phyloP scores from a whole-genome alignment of 53 echinoderm and acorn worm species.

The Apostichopus leukothele region DNA sequence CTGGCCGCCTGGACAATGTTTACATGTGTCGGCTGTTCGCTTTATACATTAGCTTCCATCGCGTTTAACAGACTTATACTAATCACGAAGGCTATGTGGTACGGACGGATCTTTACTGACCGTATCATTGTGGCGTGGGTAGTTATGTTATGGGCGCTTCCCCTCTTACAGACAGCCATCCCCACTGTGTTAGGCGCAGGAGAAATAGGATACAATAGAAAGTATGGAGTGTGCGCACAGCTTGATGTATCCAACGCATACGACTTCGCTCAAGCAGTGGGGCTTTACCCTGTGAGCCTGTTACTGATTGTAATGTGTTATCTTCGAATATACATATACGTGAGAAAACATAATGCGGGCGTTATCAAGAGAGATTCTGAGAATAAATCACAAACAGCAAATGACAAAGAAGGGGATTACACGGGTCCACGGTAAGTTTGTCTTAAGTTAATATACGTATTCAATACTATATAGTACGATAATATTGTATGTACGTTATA shows the following conservation, averaged over 20 bases:
- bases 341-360: conserved; percentile 54
- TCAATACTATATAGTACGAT: too few species aligned
- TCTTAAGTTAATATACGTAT: too few species aligned
- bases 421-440: not conserved
- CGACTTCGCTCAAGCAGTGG: conserved; percentile 56
- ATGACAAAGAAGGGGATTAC: not conserved
- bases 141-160: conserved; percentile 43
- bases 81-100: conserved; percentile 55
- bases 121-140: conserved; percentile 33
- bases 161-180: conserved; percentile 47
- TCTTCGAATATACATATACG: conserved; percentile 55
- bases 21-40: conserved; percentile 51
- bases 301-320: conserved; percentile 61
- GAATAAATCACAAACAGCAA: conserved; percentile 8
- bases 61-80: conserved; percentile 52
- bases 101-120: conserved; percentile 32
- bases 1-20: conserved; percentile 50
- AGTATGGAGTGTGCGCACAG: conserved; percentile 62
- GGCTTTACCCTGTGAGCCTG: conserved; percentile 56
- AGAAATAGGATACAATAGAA: conserved; percentile 59
- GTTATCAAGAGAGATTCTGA: conserved; percentile 41
- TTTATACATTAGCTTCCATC: conserved; percentile 58
- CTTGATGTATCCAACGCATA: conserved; percentile 54
- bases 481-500: too few species aligned
- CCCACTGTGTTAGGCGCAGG: conserved; percentile 54